These are phyloP conservation scores for Mellilla xanthometata DNA, from an alignment of 2,888 invertebrate species.

Conservation along the genomic window DNA sequence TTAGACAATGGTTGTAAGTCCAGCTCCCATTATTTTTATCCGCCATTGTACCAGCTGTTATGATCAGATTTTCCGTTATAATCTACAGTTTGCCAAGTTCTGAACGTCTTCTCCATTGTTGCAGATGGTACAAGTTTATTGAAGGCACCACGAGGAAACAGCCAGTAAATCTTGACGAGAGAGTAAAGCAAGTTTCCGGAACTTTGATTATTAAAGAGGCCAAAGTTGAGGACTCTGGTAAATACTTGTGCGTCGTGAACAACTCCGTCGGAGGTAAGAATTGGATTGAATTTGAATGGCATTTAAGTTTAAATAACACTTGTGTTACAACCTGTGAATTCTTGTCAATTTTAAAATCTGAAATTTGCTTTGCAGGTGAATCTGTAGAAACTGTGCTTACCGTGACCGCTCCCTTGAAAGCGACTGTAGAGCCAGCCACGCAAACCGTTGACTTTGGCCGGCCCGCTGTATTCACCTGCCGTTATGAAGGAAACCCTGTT, in stretches of 20 bases:
- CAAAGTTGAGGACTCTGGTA: slow-evolving; percentile 95
- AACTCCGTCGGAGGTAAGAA: slow-evolving; percentile 92
- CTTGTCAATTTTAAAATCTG: too few relatives aligned
- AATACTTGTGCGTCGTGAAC: slow-evolving; percentile 96
- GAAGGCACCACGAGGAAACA: slow-evolving; percentile 93
- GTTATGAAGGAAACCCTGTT: slow-evolving; percentile 94
- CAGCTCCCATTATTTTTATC: not conserved
- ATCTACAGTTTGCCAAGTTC: slow-evolving; percentile 14
- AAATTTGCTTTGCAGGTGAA: slow-evolving; percentile 92
- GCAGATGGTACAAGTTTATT: slow-evolving; percentile 97
- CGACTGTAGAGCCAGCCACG: slow-evolving; percentile 93
- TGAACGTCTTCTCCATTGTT: slow-evolving; percentile 81
- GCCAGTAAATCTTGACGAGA: slow-evolving; percentile 93
- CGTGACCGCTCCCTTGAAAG: slow-evolving; percentile 94
- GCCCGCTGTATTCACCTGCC: slow-evolving; percentile 95
- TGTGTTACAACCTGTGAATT: too few relatives aligned
- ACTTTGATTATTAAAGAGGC: slow-evolving; percentile 96
- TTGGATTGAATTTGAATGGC: too few relatives aligned
- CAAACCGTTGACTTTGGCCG: slow-evolving; percentile 97
- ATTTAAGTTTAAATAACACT: too few relatives aligned
- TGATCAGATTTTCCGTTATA: not conserved
- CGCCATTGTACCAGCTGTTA: slow-evolving; percentile 1
- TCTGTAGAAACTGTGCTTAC: slow-evolving; percentile 96
- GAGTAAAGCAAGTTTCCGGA: slow-evolving; percentile 96
- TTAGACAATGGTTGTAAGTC: not conserved